phyloP scores from a whole-genome alignment of 2,888 invertebrate genomes.

The Halictus ligatus region DNA sequence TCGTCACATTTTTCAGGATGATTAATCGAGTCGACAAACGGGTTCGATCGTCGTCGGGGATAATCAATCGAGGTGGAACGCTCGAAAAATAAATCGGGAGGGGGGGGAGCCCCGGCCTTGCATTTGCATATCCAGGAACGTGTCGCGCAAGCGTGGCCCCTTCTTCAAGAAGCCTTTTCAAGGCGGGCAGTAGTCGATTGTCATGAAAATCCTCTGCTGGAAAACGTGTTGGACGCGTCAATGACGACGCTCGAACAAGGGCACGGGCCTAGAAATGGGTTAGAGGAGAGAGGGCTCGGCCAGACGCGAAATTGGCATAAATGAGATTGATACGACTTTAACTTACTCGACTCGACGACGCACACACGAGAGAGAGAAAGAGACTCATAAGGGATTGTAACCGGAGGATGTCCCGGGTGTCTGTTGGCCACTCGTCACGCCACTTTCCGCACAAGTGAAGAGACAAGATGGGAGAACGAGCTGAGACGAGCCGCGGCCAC shows the following conservation, averaged over 20 bases:
- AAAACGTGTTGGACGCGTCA: constrained; percentile 66
- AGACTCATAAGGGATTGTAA: constrained; percentile 9
- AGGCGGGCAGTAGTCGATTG: constrained; percentile 63
- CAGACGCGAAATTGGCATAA: constrained; percentile 82
- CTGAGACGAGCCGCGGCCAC: constrained; percentile 57
- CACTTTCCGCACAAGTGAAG: constrained; percentile 69
- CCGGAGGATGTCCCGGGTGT: constrained; percentile 56
- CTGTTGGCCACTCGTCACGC: constrained; percentile 76
- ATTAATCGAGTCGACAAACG: constrained; percentile 73
- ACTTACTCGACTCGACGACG: constrained; percentile 75
- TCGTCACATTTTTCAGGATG: constrained; percentile 67
- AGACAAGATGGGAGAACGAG: constrained; percentile 41
- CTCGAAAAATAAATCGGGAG: constrained; percentile 64
- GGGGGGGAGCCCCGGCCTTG: neutral
- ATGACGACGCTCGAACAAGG: constrained; percentile 48
- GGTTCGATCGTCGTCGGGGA: constrained; percentile 64
- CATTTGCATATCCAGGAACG: constrained; percentile 73
- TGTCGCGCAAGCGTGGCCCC: constrained; percentile 56
- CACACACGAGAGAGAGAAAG: neutral
- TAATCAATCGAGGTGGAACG: constrained; percentile 66
- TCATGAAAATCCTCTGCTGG: constrained; percentile 75
- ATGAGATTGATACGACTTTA: constrained; percentile 84
- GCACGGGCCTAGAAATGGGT: constrained; percentile 56
- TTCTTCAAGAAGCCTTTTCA: constrained; percentile 1
- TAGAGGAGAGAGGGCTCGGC: constrained; percentile 52